A percentile compares a stretch with the other conserved stretches of the same genome.
phyloP scores from a whole-genome alignment of 2,888 invertebrate species.

The Luperina testacea region DNA sequence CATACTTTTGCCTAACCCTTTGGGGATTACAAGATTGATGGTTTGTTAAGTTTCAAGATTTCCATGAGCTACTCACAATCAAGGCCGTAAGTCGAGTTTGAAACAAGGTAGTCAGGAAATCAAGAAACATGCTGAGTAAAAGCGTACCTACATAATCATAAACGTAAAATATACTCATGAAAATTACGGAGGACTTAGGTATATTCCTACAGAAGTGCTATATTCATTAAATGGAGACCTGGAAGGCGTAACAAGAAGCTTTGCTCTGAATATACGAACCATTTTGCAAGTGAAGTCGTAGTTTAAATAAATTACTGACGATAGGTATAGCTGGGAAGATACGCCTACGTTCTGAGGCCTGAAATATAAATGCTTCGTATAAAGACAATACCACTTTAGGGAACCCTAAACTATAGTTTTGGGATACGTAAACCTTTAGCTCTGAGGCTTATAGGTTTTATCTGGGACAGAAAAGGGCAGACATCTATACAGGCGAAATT shows the following conservation, averaged over 20 bases:
- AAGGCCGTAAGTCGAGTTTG: not conserved
- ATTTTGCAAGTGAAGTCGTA: slow-evolving; percentile 50
- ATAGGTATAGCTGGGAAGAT: slow-evolving; percentile 38
- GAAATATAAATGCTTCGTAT: slow-evolving; percentile 43
- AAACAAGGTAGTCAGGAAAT: not conserved
- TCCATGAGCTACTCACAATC: not conserved
- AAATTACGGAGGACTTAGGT: slow-evolving; percentile 1
- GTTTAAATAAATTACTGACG: slow-evolving; percentile 59
- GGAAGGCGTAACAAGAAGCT: slow-evolving; percentile 29
- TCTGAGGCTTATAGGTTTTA: slow-evolving; percentile 19
- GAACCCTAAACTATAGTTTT: slow-evolving; percentile 21
- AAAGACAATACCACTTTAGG: slow-evolving; percentile 36
- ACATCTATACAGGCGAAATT: not conserved
- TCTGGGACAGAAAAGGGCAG: slow-evolving; percentile 4
- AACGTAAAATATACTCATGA: slow-evolving; percentile 24
- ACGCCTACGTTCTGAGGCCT: slow-evolving; percentile 14
- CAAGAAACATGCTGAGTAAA: slow-evolving; percentile 5
- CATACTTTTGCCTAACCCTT: not conserved
- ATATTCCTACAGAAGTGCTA: slow-evolving; percentile 37
- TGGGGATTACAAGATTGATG: not conserved
- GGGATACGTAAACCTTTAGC: slow-evolving; percentile 28
- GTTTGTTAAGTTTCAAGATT: not conserved
- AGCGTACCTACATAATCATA: not conserved
- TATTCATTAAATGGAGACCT: slow-evolving; percentile 52
- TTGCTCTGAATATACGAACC: slow-evolving; percentile 46